phyloP scores from a whole-genome alignment of 2,888 invertebrate genomes.

The Steinernema hermaphroditum region DNA sequence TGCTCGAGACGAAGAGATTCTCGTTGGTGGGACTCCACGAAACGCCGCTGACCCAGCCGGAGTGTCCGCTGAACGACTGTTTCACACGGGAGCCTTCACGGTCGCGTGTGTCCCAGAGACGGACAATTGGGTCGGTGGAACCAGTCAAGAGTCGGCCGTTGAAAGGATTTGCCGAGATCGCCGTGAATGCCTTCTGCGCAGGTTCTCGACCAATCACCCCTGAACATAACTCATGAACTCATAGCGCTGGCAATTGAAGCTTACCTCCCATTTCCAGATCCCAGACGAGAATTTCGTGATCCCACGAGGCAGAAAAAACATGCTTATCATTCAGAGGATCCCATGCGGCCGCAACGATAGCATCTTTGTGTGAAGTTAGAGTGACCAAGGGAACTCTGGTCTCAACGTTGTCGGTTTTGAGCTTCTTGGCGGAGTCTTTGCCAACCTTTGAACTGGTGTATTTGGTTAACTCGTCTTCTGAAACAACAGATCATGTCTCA shows the following conservation, averaged over 20 bases:
- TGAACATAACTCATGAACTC: conserved; percentile 19
- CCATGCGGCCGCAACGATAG: conserved; percentile 80
- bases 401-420: conserved; percentile 24
- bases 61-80: conserved; percentile 77
- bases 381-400: conserved; percentile 76
- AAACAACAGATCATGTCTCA: not conserved
- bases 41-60: conserved; percentile 86
- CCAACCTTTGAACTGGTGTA: conserved; percentile 37
- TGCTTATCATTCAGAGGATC: conserved; percentile 74
- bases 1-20: conserved; percentile 85
- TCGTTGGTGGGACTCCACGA: conserved; percentile 83
- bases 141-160: conserved; percentile 79
- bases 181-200: conserved; percentile 88
- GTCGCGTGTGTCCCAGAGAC: conserved; percentile 88
- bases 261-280: conserved; percentile 72
- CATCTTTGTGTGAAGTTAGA: conserved; percentile 88
- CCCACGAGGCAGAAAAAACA: conserved; percentile 87
- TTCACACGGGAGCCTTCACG: conserved; percentile 78
- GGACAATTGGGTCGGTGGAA: conserved; percentile 85
- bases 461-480: conserved; percentile 39
- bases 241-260: conserved; percentile 1
- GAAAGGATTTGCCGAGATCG: conserved; percentile 80
- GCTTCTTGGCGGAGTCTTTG: conserved; percentile 44
- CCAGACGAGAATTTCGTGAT: conserved; percentile 92
- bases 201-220: no score